Conservation (phyloP, 2,888 invertebrate species). For the Chymomyza caudatula region DNA sequence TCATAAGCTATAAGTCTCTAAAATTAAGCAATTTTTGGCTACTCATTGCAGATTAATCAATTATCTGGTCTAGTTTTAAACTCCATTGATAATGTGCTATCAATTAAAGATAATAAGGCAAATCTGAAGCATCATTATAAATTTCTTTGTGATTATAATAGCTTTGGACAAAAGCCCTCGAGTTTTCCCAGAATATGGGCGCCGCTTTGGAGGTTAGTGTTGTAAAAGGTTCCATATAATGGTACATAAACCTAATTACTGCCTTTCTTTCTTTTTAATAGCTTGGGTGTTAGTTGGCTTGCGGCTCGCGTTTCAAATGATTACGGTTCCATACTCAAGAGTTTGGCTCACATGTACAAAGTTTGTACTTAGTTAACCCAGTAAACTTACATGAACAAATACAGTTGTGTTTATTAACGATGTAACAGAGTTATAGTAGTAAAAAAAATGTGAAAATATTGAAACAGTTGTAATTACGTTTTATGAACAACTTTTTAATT, state of each 20-base stretch:
- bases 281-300: conserved; percentile 87
- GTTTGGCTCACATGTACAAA: conserved; percentile 19
- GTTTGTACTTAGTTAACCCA: conserved; percentile 13
- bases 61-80: conserved; percentile 4
- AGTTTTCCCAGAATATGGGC: conserved; percentile 83
- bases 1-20: too few relatives aligned
- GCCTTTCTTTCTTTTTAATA: conserved; percentile 73
- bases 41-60: conserved; percentile 7
- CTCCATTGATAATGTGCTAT: conserved; percentile 18
- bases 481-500: background rate
- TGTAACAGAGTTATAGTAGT: background rate
- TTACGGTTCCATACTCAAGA: conserved; percentile 22
- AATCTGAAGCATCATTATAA: conserved; percentile 11
- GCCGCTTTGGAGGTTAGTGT: conserved; percentile 80
- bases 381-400: background rate
- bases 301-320: conserved; percentile 78
- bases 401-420: background rate
- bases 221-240: background rate
- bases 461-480: background rate
- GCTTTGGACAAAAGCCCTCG: conserved; percentile 80
- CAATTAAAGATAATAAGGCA: background rate
- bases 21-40: too few relatives aligned
- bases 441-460: background rate
- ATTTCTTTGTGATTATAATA: conserved; percentile 83
- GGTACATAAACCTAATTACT: background rate